Evolutionary conservation across 2,888 invertebrate species (phyloP), one percentile per base, ranked within the genome.

Genomic region (Synergus umbraculus): DNA sequence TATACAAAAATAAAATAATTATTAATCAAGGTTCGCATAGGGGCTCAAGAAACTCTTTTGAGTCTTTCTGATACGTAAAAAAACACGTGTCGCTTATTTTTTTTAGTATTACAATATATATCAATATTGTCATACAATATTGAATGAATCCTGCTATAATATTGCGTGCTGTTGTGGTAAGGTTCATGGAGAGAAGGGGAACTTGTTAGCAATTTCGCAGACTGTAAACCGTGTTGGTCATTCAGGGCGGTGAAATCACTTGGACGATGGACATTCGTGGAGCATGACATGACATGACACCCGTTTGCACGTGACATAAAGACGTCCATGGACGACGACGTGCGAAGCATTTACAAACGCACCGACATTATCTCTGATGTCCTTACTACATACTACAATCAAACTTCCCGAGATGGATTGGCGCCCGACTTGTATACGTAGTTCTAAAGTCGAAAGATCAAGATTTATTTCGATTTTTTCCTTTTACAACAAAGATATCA

Each of bases 251-350:
- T 63, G 29, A 4, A 4, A 29, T 29, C 29, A 29, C 12, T 76
- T 18, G 8, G 37, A 43, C n/a, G 58, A 58, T 46, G 65, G 46
- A 44, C 69, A 66, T 80, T 78, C 77, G 76, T 77, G 79, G 76
- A 81, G 81, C 85, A 86, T 87, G 86, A 86, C 87, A 79, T 82
- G 80, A 86, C 87, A 87, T 85, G 88, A 84, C 83, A 85, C 82
- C 81, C 88, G 83, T 86, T 88, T 87, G 86, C 85, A 83, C 83
- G 79, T 83, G 80, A 78, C 83, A 78, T 89, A 85, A 88, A 88
- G 88, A 85, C 84, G 88, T 88, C 86, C 58, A 79, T 78, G 78
- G 54, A 76, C 78, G 81, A 66, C 79, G 83, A 86, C 82, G 86
- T 84, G 80, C 84, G 80, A 83, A 85, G 83, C 82, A 66, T 78